phyloP scores from a whole-genome alignment of 2,113 vertebrate species.

The Cyprinodon brontotheroides region DNA sequence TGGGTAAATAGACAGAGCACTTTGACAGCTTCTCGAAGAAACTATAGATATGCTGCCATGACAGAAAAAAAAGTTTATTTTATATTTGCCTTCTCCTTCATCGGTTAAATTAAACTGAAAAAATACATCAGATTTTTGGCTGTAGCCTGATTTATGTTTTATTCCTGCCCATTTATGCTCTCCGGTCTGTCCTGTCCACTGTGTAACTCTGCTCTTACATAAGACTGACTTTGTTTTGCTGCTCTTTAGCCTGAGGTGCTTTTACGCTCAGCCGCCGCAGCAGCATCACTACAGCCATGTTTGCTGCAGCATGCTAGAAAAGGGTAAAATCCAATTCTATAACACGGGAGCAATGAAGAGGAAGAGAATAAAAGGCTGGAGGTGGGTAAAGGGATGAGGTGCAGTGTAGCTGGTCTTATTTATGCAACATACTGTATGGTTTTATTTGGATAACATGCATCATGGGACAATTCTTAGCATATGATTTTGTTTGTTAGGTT shows the following conservation, averaged over 20 bases:
- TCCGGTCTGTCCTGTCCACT: conserved; percentile 22
- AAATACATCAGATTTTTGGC: neutral
- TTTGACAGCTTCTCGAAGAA: neutral
- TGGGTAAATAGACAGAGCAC: too few relatives aligned
- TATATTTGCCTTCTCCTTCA: neutral
- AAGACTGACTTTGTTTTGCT: conserved; percentile 68
- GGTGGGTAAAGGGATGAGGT: conserved; percentile 17
- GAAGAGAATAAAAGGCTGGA: conserved; percentile 15
- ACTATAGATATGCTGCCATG: too few relatives aligned
- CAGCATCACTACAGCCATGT: conserved; percentile 41
- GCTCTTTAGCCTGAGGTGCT: conserved; percentile 62
- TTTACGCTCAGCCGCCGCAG: conserved; percentile 42
- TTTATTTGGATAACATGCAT: neutral
- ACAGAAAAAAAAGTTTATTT: neutral
- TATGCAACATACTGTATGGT: conserved; percentile 21
- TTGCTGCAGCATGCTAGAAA: conserved; percentile 58
- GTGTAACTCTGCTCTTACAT: conserved; percentile 58
- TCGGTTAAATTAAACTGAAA: too few relatives aligned
- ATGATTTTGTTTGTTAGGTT: neutral
- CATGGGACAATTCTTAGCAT: neutral
- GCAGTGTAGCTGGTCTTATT: neutral
- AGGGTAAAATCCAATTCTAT: conserved; percentile 50
- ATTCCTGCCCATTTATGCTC: conserved; percentile 13
- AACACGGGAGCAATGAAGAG: conserved; percentile 15
- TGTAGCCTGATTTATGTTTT: neutral